Base-by-base conservation (phyloP, 2,113 vertebrate genomes). In the Balaeniceps rex region DNA sequence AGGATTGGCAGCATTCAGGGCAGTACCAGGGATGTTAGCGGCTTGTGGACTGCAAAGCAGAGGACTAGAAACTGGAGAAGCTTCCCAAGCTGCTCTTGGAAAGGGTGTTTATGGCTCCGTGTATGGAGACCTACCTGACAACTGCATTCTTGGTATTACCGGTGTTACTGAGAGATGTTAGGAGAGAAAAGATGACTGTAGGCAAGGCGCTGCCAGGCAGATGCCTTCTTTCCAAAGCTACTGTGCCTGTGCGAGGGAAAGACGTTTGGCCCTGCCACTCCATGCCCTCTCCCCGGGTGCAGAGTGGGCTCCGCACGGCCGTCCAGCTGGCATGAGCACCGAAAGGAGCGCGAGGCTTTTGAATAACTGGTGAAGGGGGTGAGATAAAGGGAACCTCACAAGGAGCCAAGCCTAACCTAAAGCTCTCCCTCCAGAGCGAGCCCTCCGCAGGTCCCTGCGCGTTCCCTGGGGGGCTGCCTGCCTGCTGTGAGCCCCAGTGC, bases 401-500 rank as follows among this genome's bases (percentile, higher is more conserved):
- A 87, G 51, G 51, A 89, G 16, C 44, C 65, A 15, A 84, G 61
- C 57, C 78, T 49, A 51, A 51, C 29, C 13, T 58, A 24, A 82
- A 85, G 65, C 51, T 80, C 31, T 95, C 34, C 26, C 57, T 90
- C 26, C 34, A 36, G 66, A 55, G 28, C 70, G 65, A 79, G 61
- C 54, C 34, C 13, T 86, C 18, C 5, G 2, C 49, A 36, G 36
- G 47, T 83, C 42, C n/a, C 61, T 71, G 38, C 54, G 24, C 4
- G 1, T 88, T 93, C 51, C 55, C 51, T 44, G 68, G 36, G 34
- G 26, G 19, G 19, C 58, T 77, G 57, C 36, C 19, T 52, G 69
- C 77, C 47, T 3, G 1, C n/a, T 63, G 0, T 0, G 6, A 93
- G 63, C 47, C 54, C 15, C 0, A 0, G 1, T 68, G 61, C 75